Evolutionary conservation across 2,113 vertebrate genomes (phyloP).

Genomic region (Hippocampus guttulatus): DNA sequence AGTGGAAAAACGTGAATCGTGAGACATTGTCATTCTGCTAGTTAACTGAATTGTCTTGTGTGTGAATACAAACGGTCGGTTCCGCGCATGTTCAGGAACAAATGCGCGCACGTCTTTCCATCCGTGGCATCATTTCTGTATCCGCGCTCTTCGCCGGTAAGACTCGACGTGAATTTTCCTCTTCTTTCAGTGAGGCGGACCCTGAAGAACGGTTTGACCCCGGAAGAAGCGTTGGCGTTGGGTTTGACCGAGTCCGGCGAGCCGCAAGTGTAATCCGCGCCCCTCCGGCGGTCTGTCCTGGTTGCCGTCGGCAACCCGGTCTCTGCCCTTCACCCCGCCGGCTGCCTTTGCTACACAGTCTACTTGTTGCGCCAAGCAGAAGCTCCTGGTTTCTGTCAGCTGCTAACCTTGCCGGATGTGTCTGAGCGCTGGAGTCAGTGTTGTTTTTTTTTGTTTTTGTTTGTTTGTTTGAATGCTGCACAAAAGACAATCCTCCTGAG

Average conservation of each 20-base stretch:
- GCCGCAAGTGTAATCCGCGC: constrained; percentile 70
- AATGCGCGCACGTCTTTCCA: no score
- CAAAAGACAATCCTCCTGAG: background rate
- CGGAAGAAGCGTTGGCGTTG: constrained; percentile 88
- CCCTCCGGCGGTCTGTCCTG: background rate
- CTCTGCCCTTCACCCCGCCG: constrained; percentile 6
- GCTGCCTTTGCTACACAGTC: constrained; percentile 18
- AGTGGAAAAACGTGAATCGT: no score
- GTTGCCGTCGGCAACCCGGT: constrained; percentile 4
- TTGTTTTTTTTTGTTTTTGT: constrained; percentile 1
- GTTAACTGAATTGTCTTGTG: background rate
- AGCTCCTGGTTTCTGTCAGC: constrained; percentile 24
- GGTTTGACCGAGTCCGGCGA: constrained; percentile 84
- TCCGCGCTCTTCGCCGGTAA: no score
- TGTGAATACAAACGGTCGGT: no score
- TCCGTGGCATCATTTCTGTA: no score
- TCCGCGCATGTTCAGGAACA: no score
- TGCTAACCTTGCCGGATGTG: constrained; percentile 38
- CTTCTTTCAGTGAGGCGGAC: constrained; percentile 83
- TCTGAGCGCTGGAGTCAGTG: constrained; percentile 36
- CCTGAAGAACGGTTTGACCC: constrained; percentile 87
- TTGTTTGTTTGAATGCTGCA: constrained; percentile 1
- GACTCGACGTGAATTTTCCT: background rate
- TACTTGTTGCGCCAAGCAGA: constrained; percentile 18
- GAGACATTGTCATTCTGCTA: no score